phyloP scores from a whole-genome alignment of 2,888 invertebrate genomes.

The Agrochola lota region DNA sequence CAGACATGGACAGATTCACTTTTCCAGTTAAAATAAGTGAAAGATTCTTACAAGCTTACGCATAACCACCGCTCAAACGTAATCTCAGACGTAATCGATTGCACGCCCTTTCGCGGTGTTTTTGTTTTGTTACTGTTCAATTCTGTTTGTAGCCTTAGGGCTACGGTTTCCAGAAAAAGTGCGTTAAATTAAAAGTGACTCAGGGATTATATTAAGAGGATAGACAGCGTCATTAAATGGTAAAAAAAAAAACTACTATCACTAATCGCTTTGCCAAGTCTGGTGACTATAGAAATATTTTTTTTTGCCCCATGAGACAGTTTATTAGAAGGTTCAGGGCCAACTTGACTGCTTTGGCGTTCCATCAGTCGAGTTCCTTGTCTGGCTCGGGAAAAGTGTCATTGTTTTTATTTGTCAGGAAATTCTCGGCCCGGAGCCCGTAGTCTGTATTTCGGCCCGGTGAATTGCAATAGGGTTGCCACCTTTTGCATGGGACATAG shows the following conservation, averaged over 20 bases:
- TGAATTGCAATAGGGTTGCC: background rate
- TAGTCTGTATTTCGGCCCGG: background rate
- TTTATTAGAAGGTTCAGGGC: background rate
- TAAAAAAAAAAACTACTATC: constrained; percentile 1
- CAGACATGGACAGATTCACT: constrained; percentile 37
- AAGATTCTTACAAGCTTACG: constrained; percentile 16
- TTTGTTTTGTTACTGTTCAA: constrained; percentile 27
- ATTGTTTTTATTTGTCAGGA: background rate
- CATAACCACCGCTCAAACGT: constrained; percentile 13
- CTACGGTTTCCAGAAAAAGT: constrained; percentile 10
- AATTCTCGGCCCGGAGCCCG: background rate
- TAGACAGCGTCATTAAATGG: background rate
- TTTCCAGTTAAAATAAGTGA: constrained; percentile 32
- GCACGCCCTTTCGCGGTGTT: constrained; percentile 26
- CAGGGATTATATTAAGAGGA: background rate
- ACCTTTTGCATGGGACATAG: no score
- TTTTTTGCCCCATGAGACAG: background rate
- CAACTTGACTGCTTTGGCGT: background rate
- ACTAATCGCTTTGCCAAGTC: constrained; percentile 1
- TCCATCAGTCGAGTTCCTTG: background rate
- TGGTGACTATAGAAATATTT: background rate
- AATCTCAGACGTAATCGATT: constrained; percentile 41
- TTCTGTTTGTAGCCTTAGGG: constrained; percentile 26
- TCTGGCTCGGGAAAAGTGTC: background rate
- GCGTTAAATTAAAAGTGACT: background rate